Base-by-base conservation (phyloP, 1,140 invertebrate genomes). In the Dreissena rostriformis region DNA sequence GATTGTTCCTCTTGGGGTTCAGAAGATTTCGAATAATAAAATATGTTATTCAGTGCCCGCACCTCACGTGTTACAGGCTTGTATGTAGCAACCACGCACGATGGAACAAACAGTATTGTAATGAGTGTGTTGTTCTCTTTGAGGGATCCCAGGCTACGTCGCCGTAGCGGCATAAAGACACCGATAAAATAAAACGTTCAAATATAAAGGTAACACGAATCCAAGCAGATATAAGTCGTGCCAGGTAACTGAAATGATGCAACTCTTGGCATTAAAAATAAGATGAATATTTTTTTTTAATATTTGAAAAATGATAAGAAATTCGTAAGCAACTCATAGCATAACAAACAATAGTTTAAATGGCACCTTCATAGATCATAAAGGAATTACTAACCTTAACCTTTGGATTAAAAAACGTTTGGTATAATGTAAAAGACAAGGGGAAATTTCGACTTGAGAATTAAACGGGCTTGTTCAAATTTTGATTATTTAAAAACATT, bases 111-210 rank as follows among this genome's bases (percentile, higher is more conserved):
- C 19, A 90, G 65, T 14, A 67, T 51, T 8, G 29, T 19, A 65
- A 91, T 88, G 29, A 87, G 78, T 57, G 73, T 2, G 85, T 57
- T 76, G 0, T 81, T 82, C 14, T 73, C 82, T 22, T 86, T 87
- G 17, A 85, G 72, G 0, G 85, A 70, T 17, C 78, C 86, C 6
- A 78, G 57, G 6, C 66, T 85, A 15, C 82, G 29, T 51, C 88
- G 55, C 61, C 82, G 81, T 17, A 90, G 74, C 0, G 89, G 89
- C 70, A 86, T 84, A 52, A 88, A 90, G 19, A 90, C 89, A 11
- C 86, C 89, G 72, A 90, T 90, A 84, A n/a, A n/a, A n/a, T n/a
- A n/a, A 91, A 92, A 12, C 91, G 51, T 72, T 92, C 91, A 65
- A 89, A 77, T 0, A 91, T 92, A 71, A 92, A 92, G 14, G 85